Evolutionary conservation across 1,140 invertebrate species (phyloP).

Genomic region (Hestina assimilis): DNA sequence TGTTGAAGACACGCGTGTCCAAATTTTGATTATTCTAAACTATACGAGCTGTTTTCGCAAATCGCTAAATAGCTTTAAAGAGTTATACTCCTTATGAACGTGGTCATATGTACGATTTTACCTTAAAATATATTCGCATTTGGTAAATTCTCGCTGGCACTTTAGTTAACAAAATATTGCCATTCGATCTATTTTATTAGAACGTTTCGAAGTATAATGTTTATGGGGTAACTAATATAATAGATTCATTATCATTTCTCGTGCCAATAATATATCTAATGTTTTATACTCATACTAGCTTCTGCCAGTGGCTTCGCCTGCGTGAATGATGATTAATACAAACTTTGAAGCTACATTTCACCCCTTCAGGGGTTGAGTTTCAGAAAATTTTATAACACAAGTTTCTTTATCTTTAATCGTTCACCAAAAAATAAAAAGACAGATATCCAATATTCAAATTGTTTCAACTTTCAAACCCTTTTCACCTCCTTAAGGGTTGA

Average conservation of each 20-base stretch:
- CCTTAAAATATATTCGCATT: not conserved
- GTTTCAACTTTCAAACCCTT: too few relatives aligned
- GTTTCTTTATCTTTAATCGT: too few relatives aligned
- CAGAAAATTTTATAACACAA: too few relatives aligned
- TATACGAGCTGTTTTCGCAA: not conserved
- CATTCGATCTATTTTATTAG: not conserved
- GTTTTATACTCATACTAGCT: too few relatives aligned
- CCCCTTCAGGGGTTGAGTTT: too few relatives aligned
- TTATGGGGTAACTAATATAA: not conserved
- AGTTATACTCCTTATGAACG: not conserved
- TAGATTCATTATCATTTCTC: not conserved
- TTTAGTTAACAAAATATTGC: not conserved
- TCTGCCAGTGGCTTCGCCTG: too few relatives aligned
- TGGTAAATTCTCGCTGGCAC: not conserved
- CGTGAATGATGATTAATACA: too few relatives aligned
- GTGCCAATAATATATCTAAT: too few relatives aligned
- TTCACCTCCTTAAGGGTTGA: too few relatives aligned
- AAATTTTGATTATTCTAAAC: slow-evolving; percentile 24
- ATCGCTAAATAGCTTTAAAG: not conserved
- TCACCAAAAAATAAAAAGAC: too few relatives aligned
- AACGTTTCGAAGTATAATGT: not conserved
- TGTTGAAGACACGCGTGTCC: slow-evolving; percentile 22
- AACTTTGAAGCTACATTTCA: too few relatives aligned
- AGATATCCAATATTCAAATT: too few relatives aligned
- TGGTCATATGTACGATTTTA: not conserved